These are phyloP conservation scores for Steatocranus sp. DNA, from an alignment of 2,797 vertebrate species.

Conservation along the genomic window DNA sequence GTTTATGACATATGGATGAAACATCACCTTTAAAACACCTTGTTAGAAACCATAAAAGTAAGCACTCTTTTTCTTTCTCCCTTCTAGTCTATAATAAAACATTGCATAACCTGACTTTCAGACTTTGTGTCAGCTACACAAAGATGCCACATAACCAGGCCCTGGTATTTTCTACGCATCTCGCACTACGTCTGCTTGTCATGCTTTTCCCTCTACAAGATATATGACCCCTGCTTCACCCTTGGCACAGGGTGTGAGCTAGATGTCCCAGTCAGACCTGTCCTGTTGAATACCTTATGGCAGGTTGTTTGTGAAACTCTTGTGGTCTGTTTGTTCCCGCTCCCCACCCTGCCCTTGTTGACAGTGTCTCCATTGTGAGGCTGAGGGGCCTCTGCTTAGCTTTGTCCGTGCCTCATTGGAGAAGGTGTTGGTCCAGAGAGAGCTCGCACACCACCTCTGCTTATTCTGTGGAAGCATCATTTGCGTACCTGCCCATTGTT, in stretches of 20 bases:
- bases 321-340: slow-evolving; percentile 67
- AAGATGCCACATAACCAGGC: background rate
- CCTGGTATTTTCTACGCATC: background rate
- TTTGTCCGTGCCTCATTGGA: slow-evolving; percentile 49
- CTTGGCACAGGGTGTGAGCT: slow-evolving; percentile 37
- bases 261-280: slow-evolving; percentile 58
- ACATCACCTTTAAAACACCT: background rate
- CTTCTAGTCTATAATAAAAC: background rate
- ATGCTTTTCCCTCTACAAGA: background rate
- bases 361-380: slow-evolving; percentile 62
- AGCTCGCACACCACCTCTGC: slow-evolving; percentile 24
- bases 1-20: background rate
- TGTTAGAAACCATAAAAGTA: background rate
- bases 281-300: slow-evolving; percentile 71
- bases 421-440: slow-evolving; percentile 49
- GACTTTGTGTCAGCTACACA: background rate
- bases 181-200: background rate
- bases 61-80: background rate
- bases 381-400: slow-evolving; percentile 57
- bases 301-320: slow-evolving; percentile 75
- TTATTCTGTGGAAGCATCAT: slow-evolving; percentile 14
- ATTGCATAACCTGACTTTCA: background rate
- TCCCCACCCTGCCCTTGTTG: slow-evolving; percentile 54
- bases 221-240: slow-evolving; percentile 56
- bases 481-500: slow-evolving; percentile 57